phyloP scores from a whole-genome alignment of 2,113 vertebrate species.

The Malurus alboscapulatus region DNA sequence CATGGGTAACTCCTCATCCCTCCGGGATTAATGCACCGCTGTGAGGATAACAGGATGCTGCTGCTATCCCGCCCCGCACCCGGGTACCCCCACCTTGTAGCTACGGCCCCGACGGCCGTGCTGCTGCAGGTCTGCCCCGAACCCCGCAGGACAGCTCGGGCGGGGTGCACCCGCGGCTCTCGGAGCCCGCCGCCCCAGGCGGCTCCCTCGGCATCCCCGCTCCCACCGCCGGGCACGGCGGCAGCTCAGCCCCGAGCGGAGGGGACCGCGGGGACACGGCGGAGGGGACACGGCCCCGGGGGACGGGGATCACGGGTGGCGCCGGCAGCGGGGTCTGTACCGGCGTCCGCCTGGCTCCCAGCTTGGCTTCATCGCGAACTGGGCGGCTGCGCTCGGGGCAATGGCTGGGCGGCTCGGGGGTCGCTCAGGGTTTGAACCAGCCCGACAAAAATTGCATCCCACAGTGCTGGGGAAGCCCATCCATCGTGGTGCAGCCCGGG shows the following conservation, averaged over 20 bases:
- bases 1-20: neutral
- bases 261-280: neutral
- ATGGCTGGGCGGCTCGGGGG: neutral
- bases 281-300: neutral
- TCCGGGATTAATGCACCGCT: fast-evolving
- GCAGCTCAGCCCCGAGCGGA: neutral
- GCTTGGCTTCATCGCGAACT: neutral
- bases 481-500: neutral
- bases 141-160: neutral
- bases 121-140: neutral
- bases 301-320: neutral
- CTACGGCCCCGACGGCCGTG: neutral
- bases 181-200: neutral
- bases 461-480: neutral
- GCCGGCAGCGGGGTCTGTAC: fast-evolving
- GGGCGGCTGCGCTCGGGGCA: neutral
- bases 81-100: fast-evolving
- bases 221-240: neutral
- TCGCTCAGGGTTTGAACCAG: neutral
- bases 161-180: neutral
- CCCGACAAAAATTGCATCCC: neutral
- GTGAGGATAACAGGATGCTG: neutral
- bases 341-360: neutral
- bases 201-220: neutral
- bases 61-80: neutral